Conservation (phyloP, 2,888 invertebrate genomes). For the Tortrix viridana region DNA sequence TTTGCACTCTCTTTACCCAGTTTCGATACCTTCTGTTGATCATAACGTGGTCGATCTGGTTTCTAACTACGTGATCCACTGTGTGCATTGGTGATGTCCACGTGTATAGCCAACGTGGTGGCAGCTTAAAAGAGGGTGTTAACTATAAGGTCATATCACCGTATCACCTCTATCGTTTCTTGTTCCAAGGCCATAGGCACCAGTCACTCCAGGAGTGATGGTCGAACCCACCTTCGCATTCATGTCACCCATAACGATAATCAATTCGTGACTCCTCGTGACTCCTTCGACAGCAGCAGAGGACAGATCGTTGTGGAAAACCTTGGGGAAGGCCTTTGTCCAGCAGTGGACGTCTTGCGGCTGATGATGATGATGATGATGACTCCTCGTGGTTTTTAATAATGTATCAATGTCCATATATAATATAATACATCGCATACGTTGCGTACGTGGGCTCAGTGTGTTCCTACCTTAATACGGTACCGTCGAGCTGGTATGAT, state of each 20-base stretch:
- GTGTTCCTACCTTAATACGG: too few relatives aligned
- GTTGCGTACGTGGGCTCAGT: too few relatives aligned
- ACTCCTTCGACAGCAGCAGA: too few relatives aligned
- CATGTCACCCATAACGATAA: constrained; percentile 26
- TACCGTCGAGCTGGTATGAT: too few relatives aligned
- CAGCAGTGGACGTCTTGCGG: too few relatives aligned
- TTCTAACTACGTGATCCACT: neutral
- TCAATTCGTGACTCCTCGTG: constrained; percentile 15
- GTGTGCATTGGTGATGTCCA: constrained; percentile 6
- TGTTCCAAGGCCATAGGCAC: constrained; percentile 22
- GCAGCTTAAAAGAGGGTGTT: neutral
- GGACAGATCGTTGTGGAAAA: too few relatives aligned
- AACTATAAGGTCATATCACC: constrained; percentile 4
- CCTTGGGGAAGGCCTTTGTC: too few relatives aligned
- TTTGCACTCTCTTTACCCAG: neutral
- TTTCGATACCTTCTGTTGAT: neutral
- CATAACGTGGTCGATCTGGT: neutral
- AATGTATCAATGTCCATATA: neutral
- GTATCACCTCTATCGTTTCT: constrained; percentile 31
- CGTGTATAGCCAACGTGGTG: neutral
- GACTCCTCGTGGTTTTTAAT: constrained; percentile 2
- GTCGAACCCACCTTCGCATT: constrained; percentile 30
- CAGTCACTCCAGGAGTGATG: neutral
- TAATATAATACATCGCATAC: too few relatives aligned
- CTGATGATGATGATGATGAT: too few relatives aligned